These are phyloP conservation scores for Plebejus argus DNA, from an alignment of 2,888 invertebrate genomes.

Conservation along the genomic window DNA sequence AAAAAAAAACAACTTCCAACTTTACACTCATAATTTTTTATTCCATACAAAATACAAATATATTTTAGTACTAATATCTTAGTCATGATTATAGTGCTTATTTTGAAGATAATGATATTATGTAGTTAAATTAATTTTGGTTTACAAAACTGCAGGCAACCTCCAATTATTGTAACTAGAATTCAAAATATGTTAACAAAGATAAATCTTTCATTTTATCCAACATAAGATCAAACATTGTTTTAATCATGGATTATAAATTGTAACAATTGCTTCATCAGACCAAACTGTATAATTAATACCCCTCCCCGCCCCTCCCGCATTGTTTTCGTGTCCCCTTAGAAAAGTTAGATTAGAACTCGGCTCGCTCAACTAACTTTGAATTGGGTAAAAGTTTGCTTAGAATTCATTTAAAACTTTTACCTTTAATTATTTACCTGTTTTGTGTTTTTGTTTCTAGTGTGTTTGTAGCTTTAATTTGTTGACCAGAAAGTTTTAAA, in stretches of 20 bases:
- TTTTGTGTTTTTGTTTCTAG: constrained; percentile 56
- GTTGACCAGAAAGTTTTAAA: not conserved
- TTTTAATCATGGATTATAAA: not conserved
- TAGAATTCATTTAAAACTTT: constrained; percentile 67
- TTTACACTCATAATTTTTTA: too few species aligned
- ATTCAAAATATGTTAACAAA: not conserved
- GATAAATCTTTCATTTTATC: not conserved
- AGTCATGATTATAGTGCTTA: too few species aligned
- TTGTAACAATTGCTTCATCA: constrained; percentile 8
- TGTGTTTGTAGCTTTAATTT: not conserved
- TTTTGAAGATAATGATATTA: too few species aligned
- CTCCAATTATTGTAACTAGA: not conserved
- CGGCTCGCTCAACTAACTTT: constrained; percentile 54
- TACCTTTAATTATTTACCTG: constrained; percentile 64
- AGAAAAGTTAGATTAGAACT: constrained; percentile 58
- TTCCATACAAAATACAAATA: too few species aligned
- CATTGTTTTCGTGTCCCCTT: constrained; percentile 45
- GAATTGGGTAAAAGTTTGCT: constrained; percentile 62
- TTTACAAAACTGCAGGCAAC: not conserved
- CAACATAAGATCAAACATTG: not conserved
- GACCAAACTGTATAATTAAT: constrained; percentile 33
- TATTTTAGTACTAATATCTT: too few species aligned
- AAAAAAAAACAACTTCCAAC: not conserved
- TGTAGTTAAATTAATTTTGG: too few species aligned
- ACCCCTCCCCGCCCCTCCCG: constrained; percentile 35